A percentile compares a stretch with the other conserved stretches of the same genome.
These are phyloP conservation scores for Rhizomys pruinosus DNA, from an alignment of 2,113 vertebrate species.

Conservation along the genomic window DNA sequence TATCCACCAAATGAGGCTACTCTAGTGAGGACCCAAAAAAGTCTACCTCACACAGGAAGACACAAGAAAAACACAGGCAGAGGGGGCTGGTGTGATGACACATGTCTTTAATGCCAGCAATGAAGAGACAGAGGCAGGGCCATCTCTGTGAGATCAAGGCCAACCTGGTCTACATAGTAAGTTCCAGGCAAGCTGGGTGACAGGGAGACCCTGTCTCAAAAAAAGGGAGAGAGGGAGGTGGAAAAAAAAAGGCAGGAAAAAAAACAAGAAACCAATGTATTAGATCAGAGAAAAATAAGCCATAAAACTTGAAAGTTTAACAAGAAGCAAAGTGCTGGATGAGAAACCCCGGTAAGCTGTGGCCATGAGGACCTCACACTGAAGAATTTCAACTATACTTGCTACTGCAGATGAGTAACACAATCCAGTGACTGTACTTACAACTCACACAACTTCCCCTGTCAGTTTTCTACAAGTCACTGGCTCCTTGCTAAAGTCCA, in stretches of 20 bases:
- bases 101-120: too few species aligned
- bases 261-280: background rate
- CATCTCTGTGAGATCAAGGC: too few species aligned
- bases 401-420: background rate
- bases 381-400: background rate
- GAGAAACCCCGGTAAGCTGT: background rate
- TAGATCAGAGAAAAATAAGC: slow-evolving; percentile 6
- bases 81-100: too few species aligned
- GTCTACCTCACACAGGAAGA: too few species aligned
- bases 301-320: background rate
- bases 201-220: too few species aligned
- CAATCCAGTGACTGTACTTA: background rate
- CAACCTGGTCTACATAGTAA: too few species aligned
- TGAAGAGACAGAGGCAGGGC: too few species aligned
- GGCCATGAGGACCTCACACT: background rate
- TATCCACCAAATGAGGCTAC: background rate
- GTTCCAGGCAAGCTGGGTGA: too few species aligned
- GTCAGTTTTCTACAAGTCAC: background rate
- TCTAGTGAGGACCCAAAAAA: background rate
- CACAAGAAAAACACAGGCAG: too few species aligned
- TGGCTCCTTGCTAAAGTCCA: background rate
- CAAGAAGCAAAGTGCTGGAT: slow-evolving; percentile 27
- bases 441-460: too few species aligned
- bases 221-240: too few species aligned
- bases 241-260: background rate